Evolutionary conservation across 2,113 vertebrate species (phyloP).

Genomic region (Calonectris borealis): DNA sequence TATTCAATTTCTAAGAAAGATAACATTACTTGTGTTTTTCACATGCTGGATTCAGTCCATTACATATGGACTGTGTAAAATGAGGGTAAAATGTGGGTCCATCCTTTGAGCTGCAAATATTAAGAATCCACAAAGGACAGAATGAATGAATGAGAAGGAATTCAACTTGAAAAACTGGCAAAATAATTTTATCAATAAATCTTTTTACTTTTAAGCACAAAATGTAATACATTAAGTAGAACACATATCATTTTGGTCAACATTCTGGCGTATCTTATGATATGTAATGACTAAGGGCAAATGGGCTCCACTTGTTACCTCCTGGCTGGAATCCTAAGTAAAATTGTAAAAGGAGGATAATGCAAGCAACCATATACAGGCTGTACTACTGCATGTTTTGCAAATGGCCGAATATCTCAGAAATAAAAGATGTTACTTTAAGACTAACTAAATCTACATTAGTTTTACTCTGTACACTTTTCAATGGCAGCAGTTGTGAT

Average conservation of each 20-base stretch:
- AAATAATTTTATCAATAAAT: not conserved
- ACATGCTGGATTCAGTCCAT: not conserved
- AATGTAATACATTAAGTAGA: not conserved
- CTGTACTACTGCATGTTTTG: not conserved
- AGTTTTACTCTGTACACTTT: not conserved
- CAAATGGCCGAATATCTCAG: not conserved
- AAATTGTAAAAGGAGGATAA: conserved; percentile 1
- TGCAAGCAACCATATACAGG: not conserved
- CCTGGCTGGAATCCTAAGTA: not conserved
- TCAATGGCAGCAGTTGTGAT: not conserved
- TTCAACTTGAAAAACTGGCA: not conserved
- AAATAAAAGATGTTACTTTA: not conserved
- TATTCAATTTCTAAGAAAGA: not conserved
- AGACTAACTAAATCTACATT: not conserved
- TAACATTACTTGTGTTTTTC: not conserved
- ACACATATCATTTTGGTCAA: conserved; percentile 24
- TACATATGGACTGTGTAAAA: not conserved
- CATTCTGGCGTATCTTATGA: conserved; percentile 11
- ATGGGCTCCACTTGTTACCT: not conserved
- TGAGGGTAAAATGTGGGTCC: not conserved
- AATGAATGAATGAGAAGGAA: not conserved
- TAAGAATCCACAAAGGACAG: not conserved
- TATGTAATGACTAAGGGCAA: not conserved
- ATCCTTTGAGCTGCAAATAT: not conserved
- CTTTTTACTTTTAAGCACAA: not conserved